Evolutionary conservation across 1,140 invertebrate species (phyloP).

Genomic region (Frieseomelitta varia): DNA sequence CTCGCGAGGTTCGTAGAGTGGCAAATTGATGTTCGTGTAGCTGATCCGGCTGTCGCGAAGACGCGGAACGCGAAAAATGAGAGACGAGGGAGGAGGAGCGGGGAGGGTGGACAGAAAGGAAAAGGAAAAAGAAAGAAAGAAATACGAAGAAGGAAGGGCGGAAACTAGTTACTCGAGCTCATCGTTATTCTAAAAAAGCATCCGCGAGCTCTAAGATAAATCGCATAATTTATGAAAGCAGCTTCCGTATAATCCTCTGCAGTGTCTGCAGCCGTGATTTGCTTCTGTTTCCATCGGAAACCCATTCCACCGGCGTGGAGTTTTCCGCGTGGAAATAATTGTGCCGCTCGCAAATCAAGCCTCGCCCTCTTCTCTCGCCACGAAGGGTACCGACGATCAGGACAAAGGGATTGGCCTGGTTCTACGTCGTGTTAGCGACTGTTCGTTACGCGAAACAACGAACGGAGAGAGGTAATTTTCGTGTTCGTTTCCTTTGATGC

Average conservation of each 20-base stretch:
- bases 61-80: neutral
- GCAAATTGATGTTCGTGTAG: constrained; percentile 38
- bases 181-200: constrained; percentile 45
- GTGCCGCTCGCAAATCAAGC: constrained; percentile 15
- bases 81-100: no score
- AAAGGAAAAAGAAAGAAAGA: no score
- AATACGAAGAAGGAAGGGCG: neutral
- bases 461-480: no score
- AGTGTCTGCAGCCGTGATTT: constrained; percentile 20
- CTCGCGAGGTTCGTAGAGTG: neutral
- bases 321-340: constrained; percentile 37
- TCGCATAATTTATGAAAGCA: constrained; percentile 52
- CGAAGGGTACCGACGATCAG: neutral
- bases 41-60: neutral
- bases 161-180: constrained; percentile 28
- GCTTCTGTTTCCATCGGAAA: constrained; percentile 44
- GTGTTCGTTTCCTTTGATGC: neutral
- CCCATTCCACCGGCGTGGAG: neutral
- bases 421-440: neutral
- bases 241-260: constrained; percentile 41
- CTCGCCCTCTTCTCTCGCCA: neutral
- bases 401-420: constrained; percentile 1
- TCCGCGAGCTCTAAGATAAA: constrained; percentile 33
- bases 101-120: neutral
- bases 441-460: no score